Evolutionary conservation across 2,113 vertebrate genomes (phyloP).

Genomic region (Pseudolaguvia tuberculata): DNA sequence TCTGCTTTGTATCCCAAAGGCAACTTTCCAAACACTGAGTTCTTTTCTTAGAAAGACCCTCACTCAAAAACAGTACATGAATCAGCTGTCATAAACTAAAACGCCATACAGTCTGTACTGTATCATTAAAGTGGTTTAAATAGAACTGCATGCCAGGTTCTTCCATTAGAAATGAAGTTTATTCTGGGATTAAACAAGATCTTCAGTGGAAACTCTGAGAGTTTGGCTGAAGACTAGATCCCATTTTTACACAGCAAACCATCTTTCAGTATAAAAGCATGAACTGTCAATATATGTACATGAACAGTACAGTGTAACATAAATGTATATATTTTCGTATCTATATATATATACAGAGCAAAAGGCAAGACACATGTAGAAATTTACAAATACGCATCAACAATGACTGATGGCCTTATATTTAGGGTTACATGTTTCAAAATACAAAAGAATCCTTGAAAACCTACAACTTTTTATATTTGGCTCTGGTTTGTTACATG

Average conservation of each 20-base stretch:
- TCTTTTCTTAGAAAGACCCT: slow-evolving; percentile 56
- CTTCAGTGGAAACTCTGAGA: neutral
- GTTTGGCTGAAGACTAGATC: neutral
- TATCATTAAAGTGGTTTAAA: slow-evolving; percentile 35
- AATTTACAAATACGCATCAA: slow-evolving; percentile 6
- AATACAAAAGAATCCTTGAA: slow-evolving; percentile 10
- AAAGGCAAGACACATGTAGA: neutral
- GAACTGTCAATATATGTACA: neutral
- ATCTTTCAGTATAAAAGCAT: neutral
- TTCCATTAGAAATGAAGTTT: slow-evolving; percentile 23
- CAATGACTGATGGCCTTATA: neutral
- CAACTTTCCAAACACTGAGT: slow-evolving; percentile 65
- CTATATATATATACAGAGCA: neutral
- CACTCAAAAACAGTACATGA: slow-evolving; percentile 51
- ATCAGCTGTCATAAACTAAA: slow-evolving; percentile 34
- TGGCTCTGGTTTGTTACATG: slow-evolving; percentile 19
- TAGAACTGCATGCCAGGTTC: slow-evolving; percentile 14
- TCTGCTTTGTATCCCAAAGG: slow-evolving; percentile 69
- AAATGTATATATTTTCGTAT: too few relatives aligned
- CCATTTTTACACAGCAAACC: neutral
- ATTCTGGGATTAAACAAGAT: slow-evolving; percentile 33
- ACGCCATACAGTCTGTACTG: slow-evolving; percentile 17
- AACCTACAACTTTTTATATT: slow-evolving; percentile 1
- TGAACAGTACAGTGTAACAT: too few relatives aligned
- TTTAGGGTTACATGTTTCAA: slow-evolving; percentile 16